phyloP scores from a whole-genome alignment of 2,113 vertebrate species.

The Parotia lawesii region DNA sequence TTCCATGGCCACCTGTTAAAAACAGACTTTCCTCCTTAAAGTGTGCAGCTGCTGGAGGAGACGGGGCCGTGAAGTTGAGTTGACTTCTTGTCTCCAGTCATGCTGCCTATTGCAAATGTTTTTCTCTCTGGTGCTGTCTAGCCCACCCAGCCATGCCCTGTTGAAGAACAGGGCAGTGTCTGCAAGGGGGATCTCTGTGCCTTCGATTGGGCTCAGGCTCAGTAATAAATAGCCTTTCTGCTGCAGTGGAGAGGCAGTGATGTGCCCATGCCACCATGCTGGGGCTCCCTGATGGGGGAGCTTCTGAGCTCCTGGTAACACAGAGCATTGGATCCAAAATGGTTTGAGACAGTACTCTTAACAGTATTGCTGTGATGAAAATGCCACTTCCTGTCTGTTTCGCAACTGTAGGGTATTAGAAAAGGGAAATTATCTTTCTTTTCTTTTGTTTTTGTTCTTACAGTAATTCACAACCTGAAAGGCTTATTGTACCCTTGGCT shows the following conservation, averaged over 20 bases:
- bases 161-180: neutral
- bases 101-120: neutral
- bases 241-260: accelerated
- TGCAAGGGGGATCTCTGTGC: neutral
- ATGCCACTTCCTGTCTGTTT: neutral
- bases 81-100: accelerated
- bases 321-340: neutral
- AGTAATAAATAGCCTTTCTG: neutral
- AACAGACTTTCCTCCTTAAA: neutral
- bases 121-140: neutral
- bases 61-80: neutral
- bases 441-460: neutral
- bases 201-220: neutral
- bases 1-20: neutral
- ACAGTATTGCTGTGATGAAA: neutral
- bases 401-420: neutral
- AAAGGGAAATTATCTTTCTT: neutral
- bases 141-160: neutral
- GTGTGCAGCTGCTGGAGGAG: neutral
- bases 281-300: neutral
- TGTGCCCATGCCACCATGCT: accelerated
- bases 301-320: neutral
- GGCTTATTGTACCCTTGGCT: neutral
- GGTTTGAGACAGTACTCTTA: neutral
- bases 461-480: neutral